Percentiles rank a stretch among this genome's conserved stretches.
phyloP scores from a whole-genome alignment of 1,140 invertebrate species.

The Orius insidiosus region DNA sequence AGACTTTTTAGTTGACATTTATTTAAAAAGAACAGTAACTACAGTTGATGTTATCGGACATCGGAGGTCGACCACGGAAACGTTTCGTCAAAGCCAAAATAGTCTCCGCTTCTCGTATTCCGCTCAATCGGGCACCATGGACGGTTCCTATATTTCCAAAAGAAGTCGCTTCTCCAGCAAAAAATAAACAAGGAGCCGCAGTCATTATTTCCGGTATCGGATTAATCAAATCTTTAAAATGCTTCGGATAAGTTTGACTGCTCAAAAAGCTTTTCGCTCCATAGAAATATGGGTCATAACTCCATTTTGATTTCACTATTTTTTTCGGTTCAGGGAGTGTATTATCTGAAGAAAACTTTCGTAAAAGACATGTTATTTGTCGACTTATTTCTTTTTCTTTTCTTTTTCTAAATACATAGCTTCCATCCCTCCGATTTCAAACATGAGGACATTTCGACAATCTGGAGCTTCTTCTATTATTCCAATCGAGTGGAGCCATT shows the following conservation, averaged over 20 bases:
- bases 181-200: slow-evolving; percentile 49
- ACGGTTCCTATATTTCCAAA: slow-evolving; percentile 54
- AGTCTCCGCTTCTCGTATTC: slow-evolving; percentile 60
- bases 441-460: slow-evolving; percentile 26
- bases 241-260: slow-evolving; percentile 37
- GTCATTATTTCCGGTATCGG: slow-evolving; percentile 41
- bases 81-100: slow-evolving; percentile 29
- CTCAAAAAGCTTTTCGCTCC: slow-evolving; percentile 50
- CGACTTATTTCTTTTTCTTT: slow-evolving; percentile 26
- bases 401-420: slow-evolving; percentile 51
- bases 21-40: too few species aligned
- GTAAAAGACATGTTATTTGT: slow-evolving; percentile 36
- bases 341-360: slow-evolving; percentile 46
- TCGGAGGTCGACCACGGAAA: slow-evolving; percentile 8
- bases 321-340: slow-evolving; percentile 45
- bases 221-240: slow-evolving; percentile 32
- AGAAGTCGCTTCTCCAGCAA: slow-evolving; percentile 78
- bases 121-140: slow-evolving; percentile 63
- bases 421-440: slow-evolving; percentile 24
- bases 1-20: too few species aligned
- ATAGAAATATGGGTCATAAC: slow-evolving; percentile 1
- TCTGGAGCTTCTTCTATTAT: slow-evolving; percentile 43
- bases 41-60: background rate
- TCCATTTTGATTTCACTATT: slow-evolving; percentile 37
- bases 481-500: slow-evolving; percentile 50